A percentile compares a stretch with the other conserved stretches of the same genome.
phyloP scores from a whole-genome alignment of 2,888 invertebrate species.

The Fragum sueziense region DNA sequence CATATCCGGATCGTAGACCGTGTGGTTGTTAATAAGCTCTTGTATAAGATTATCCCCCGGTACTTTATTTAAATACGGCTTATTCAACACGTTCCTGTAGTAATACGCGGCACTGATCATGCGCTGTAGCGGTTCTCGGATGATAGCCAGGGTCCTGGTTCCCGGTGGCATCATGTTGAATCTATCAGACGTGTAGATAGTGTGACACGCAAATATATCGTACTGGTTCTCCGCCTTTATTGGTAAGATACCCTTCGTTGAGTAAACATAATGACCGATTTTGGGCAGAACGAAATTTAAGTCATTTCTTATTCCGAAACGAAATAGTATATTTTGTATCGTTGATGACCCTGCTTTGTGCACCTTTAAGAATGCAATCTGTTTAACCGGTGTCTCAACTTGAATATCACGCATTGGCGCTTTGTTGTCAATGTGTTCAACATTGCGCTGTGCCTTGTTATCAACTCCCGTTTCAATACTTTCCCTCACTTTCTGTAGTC shows the following conservation, averaged over 20 bases:
- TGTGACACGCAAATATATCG: conserved; percentile 62
- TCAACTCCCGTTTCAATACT: too few species aligned
- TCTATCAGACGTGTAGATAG: conserved; percentile 33
- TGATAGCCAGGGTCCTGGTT: conserved; percentile 54
- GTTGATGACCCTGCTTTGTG: conserved; percentile 18
- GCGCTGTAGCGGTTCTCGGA: conserved; percentile 59
- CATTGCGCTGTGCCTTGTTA: too few species aligned
- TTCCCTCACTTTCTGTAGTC: too few species aligned
- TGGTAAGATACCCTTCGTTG: neutral
- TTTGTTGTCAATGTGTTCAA: neutral
- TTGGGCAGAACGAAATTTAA: conserved; percentile 1
- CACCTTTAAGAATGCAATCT: neutral
- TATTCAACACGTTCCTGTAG: conserved; percentile 34
- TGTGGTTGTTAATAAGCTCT: conserved; percentile 28
- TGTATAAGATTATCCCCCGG: conserved; percentile 38
- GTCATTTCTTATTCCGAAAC: conserved; percentile 4
- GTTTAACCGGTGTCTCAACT: neutral
- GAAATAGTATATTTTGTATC: conserved; percentile 12
- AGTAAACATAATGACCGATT: neutral
- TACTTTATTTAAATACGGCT: conserved; percentile 13
- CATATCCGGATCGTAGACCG: conserved; percentile 29
- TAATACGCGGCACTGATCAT: conserved; percentile 54
- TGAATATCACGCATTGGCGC: neutral
- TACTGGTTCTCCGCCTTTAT: neutral
- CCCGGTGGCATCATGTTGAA: conserved; percentile 55